Conservation (phyloP, 1,140 invertebrate species). For the Xylocopa sonorina region DNA sequence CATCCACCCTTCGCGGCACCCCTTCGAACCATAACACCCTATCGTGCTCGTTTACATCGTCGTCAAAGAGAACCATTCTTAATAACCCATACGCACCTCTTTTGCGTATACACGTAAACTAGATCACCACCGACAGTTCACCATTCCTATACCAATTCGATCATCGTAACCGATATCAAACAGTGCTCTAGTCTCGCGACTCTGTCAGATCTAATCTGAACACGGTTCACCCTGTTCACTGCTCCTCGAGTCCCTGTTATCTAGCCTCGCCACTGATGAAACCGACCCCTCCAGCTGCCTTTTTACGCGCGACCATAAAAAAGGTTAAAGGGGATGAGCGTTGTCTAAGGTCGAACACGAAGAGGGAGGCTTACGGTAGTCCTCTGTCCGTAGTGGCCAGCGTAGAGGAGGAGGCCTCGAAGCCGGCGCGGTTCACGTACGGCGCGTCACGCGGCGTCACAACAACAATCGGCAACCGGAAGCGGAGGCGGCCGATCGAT, state of each 20-base stretch:
- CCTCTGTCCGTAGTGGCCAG: neutral
- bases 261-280: too few relatives aligned
- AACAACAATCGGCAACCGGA: conserved; percentile 73
- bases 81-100: too few relatives aligned
- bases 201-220: neutral
- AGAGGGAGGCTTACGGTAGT: conserved; percentile 28
- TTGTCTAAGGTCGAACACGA: conserved; percentile 31
- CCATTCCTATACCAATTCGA: neutral
- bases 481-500: conserved; percentile 60
- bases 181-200: neutral
- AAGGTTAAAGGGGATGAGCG: neutral
- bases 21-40: neutral
- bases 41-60: too few relatives aligned
- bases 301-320: neutral
- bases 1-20: neutral
- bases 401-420: conserved; percentile 4
- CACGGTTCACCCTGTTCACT: too few relatives aligned
- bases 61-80: too few relatives aligned
- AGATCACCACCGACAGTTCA: neutral
- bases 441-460: conserved; percentile 63
- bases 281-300: neutral
- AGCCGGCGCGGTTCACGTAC: conserved; percentile 1
- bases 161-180: neutral
- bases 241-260: neutral
- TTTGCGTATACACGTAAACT: neutral